Percentiles rank a stretch among this genome's conserved stretches.
These are phyloP conservation scores for Drosophila sordidula DNA, from an alignment of 2,888 invertebrate species.

Conservation along the genomic window DNA sequence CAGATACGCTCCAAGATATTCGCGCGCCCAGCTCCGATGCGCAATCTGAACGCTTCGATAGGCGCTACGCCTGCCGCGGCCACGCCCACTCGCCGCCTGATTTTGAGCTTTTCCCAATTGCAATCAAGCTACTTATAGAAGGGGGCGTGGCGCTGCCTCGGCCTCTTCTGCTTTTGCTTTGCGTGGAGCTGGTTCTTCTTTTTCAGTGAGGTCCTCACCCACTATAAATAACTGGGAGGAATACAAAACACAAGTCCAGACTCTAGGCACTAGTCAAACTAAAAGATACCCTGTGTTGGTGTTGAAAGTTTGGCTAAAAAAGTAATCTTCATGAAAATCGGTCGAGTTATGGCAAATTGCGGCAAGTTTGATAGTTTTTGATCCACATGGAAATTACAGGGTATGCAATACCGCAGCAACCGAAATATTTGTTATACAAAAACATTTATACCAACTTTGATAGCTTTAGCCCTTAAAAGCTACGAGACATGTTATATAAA, in stretches of 20 bases:
- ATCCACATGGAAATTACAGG: too few relatives aligned
- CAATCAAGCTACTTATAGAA: constrained; percentile 46
- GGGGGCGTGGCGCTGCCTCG: constrained; percentile 29
- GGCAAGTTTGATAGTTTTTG: too few relatives aligned
- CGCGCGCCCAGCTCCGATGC: constrained; percentile 2
- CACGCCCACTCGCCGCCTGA: constrained; percentile 37
- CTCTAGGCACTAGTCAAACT: background rate
- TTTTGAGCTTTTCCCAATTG: constrained; percentile 49
- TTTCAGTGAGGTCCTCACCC: constrained; percentile 24
- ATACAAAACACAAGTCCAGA: too few relatives aligned
- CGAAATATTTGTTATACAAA: too few relatives aligned
- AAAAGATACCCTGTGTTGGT: background rate
- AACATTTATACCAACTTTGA: too few relatives aligned
- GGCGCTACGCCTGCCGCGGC: constrained; percentile 10
- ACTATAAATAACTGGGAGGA: constrained; percentile 25
- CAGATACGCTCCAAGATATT: constrained; percentile 11
- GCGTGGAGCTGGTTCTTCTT: background rate
- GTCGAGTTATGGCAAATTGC: too few relatives aligned
- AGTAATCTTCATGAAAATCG: too few relatives aligned
- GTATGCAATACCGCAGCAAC: too few relatives aligned
- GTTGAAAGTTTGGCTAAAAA: too few relatives aligned
- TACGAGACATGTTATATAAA: too few relatives aligned
- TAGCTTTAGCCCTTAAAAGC: too few relatives aligned
- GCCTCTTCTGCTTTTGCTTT: background rate
- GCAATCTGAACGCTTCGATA: constrained; percentile 22